Evolutionary conservation across 2,888 invertebrate species (phyloP).

Genomic region (Ypsolopha scabrella): DNA sequence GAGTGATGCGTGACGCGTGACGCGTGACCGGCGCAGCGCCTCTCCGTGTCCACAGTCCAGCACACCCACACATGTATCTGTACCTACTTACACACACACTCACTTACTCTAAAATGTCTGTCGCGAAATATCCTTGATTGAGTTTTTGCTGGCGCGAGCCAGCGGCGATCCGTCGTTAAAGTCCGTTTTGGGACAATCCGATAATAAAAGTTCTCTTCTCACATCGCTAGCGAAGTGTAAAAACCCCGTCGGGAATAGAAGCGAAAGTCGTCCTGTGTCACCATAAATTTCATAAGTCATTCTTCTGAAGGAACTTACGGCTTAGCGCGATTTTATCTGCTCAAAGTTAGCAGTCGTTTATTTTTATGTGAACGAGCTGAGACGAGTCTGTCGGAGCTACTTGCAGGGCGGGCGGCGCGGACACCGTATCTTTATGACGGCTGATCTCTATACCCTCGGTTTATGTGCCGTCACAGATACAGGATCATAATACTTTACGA

Average conservation of each 20-base stretch:
- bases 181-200: slow-evolving; percentile 1
- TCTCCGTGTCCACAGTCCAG: not conserved
- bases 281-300: slow-evolving; percentile 20
- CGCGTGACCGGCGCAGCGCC: not conserved
- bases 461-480: slow-evolving; percentile 22
- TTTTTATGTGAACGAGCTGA: slow-evolving; percentile 22
- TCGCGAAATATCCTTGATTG: not conserved
- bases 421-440: slow-evolving; percentile 29
- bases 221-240: not conserved
- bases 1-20: slow-evolving; percentile 3
- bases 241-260: slow-evolving; percentile 1
- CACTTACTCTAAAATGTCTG: too few species aligned
- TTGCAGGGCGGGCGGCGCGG: slow-evolving; percentile 10
- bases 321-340: slow-evolving; percentile 30
- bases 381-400: slow-evolving; percentile 11
- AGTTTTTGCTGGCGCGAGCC: not conserved
- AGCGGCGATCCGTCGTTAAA: slow-evolving; percentile 2
- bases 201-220: slow-evolving; percentile 20
- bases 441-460: slow-evolving; percentile 22
- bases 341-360: slow-evolving; percentile 19
- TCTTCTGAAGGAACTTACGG: slow-evolving; percentile 20
- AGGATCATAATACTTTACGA: slow-evolving; percentile 17
- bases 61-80: not conserved
- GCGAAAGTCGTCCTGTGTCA: not conserved
- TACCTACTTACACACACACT: too few species aligned